Evolutionary conservation across 2,888 invertebrate species (phyloP).

Genomic region (Diabrotica balteata): DNA sequence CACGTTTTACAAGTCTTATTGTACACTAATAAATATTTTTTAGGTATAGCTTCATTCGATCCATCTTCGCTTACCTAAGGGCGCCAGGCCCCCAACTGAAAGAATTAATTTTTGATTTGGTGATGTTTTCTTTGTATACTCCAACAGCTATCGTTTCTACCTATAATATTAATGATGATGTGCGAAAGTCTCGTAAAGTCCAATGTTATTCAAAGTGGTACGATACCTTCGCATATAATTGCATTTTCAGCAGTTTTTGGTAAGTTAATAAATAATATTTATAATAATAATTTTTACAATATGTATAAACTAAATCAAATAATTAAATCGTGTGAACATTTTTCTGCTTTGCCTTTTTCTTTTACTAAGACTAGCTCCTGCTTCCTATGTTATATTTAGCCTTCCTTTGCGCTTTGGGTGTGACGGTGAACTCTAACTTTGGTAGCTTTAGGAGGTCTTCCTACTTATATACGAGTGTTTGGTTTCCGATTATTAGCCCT

Average conservation of each 20-base stretch:
- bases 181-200: slow-evolving; percentile 56
- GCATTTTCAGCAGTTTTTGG: slow-evolving; percentile 57
- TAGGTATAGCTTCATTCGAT: slow-evolving; percentile 47
- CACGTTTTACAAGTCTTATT: not conserved
- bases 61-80: slow-evolving; percentile 59
- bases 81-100: slow-evolving; percentile 59
- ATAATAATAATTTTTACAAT: too few relatives aligned
- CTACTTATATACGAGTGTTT: too few relatives aligned
- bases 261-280: slow-evolving; percentile 33
- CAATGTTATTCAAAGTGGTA: slow-evolving; percentile 46
- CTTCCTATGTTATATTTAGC: too few relatives aligned
- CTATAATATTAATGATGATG: slow-evolving; percentile 58
- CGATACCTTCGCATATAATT: slow-evolving; percentile 52
- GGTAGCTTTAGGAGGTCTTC: too few relatives aligned
- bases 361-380: too few relatives aligned
- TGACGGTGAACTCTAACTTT: too few relatives aligned
- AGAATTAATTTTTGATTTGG: slow-evolving; percentile 61
- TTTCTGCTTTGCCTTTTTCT: too few relatives aligned
- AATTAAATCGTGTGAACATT: too few relatives aligned
- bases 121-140: slow-evolving; percentile 63
- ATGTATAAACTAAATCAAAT: too few relatives aligned
- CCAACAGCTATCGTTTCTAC: slow-evolving; percentile 62
- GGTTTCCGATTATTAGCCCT: too few relatives aligned
- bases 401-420: too few relatives aligned
- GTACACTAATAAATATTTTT: not conserved